Conservation (phyloP, 2,113 vertebrate genomes). For the Eurystomus gularis region DNA sequence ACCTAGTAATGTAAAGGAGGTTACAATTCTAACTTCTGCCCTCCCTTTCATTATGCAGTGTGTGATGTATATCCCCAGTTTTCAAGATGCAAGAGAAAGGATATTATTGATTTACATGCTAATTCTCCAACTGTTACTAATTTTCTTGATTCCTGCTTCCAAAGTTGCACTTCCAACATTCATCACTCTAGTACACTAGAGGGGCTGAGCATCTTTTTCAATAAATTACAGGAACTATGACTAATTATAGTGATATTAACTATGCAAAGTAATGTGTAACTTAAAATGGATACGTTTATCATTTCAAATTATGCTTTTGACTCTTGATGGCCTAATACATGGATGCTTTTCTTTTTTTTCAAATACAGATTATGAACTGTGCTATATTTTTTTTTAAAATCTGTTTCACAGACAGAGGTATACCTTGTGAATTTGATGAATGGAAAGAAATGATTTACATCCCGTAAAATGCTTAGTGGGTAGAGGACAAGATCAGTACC, state of each 20-base stretch:
- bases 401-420: conserved; percentile 12
- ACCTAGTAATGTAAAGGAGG: conserved; percentile 43
- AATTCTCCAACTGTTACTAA: conserved; percentile 85
- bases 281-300: conserved; percentile 83
- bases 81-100: conserved; percentile 71
- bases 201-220: conserved; percentile 81
- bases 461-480: neutral
- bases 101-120: conserved; percentile 82
- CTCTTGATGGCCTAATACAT: conserved; percentile 76
- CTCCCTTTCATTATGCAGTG: conserved; percentile 14
- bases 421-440: neutral
- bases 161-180: conserved; percentile 81
- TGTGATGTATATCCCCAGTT: conserved; percentile 59
- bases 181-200: conserved; percentile 83
- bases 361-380: conserved; percentile 31
- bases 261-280: conserved; percentile 84
- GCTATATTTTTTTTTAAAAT: neutral
- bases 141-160: conserved; percentile 83
- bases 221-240: conserved; percentile 87
- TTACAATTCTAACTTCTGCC: conserved; percentile 49
- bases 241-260: conserved; percentile 87
- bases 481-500: neutral
- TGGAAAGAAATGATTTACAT: conserved; percentile 40
- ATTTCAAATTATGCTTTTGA: conserved; percentile 83
- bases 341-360: conserved; percentile 15